Evolutionary conservation across 2,797 vertebrate species (phyloP), one percentile per base, ranked within the genome.

Genomic region (Labroides dimidiatus): DNA sequence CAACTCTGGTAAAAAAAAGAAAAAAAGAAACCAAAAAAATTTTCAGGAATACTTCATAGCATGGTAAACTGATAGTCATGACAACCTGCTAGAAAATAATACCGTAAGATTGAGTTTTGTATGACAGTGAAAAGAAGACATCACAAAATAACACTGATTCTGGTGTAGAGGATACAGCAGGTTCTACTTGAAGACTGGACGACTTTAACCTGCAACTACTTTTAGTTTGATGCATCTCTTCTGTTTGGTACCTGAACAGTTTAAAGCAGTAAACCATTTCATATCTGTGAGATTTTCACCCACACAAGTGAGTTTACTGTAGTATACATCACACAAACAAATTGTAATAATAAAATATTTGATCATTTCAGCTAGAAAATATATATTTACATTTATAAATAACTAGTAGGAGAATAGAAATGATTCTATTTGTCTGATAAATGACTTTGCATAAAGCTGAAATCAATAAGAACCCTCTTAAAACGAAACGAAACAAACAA

Each of bases 351-450:
- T 84, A 85, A 69, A 86, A 82, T 79, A 85, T 69, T 78, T 75
- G 12, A 75, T 47, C 59, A 23, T 76, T 82, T 70, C 56, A 50
- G 64, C 85, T 89, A 89, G 24, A 88, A 89, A 86, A 92, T 80
- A 80, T 58, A 64, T 89, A 91, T 91, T 75, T 91, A 91, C 90
- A 91, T 52, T 83, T 71, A 91, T 93, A 93, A 93, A 93, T 93
- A 89, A 61, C 84, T 90, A 90, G 78, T 55, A 71, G 52, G 55
- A 82, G 41, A 24, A 87, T 81, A 75, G 69, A 82, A 88, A 87
- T 72, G 51, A 76, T 49, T 81, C 84, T 91, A 87, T 82, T 83
- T 65, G 41, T 57, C 65, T 52, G 62, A 84, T 82, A 77, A 79
- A 80, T 80, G 67, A 75, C 37, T 86, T 86, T 85, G 79, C 76